Evolutionary conservation across 2,113 vertebrate species (phyloP), one percentile per base, ranked within the genome.

Genomic region (Delphinus delphis): DNA sequence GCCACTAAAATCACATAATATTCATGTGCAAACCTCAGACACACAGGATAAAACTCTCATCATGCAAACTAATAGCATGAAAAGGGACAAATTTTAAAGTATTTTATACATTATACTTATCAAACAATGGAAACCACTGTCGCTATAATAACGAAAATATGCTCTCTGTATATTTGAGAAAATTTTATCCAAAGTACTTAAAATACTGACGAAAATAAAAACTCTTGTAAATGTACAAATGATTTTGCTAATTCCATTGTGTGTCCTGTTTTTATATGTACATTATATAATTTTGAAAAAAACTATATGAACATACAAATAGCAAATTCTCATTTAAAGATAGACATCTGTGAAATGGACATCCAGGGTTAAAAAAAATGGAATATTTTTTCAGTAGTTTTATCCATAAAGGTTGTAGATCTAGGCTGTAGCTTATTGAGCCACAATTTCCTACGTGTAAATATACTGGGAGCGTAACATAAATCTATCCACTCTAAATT

Each of bases 81-180:
- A 60, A 88, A 83, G 55, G 79, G 62, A 33, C 20, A 97, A 92
- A 85, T 0, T 60, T 31, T 26, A 90, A 86, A 58, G 55, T 31
- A 91, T 92, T 90, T 96, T 84, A 90, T 13, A 47, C 11, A 26
- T 80, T 85, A 47, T 25, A n/a, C 18, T 96, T 89, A 95, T 84
- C 79, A 77, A 88, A 93, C 36, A 74, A 47, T 88, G 91, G 93
- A 83, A 81, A 79, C 38, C 41, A 95, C 67, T 97, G 62, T 88
- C 73, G 50, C 62, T 0, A 7, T 36, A 76, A 50, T 47, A 76
- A 95, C 65, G 28, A 80, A 97, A 92, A 87, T 76, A 96, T 38
- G 41, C 55, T 90, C 90, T 93, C 92, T 94, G 47, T 77, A 81
- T 4, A 85, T 62, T 55, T 91, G 96, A 90, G 74, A 97, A 98